A percentile compares a stretch with the other conserved stretches of the same genome.
Evolutionary conservation across 2,888 invertebrate genomes (phyloP).

Genomic region (Gonocerus acuteangulatus): DNA sequence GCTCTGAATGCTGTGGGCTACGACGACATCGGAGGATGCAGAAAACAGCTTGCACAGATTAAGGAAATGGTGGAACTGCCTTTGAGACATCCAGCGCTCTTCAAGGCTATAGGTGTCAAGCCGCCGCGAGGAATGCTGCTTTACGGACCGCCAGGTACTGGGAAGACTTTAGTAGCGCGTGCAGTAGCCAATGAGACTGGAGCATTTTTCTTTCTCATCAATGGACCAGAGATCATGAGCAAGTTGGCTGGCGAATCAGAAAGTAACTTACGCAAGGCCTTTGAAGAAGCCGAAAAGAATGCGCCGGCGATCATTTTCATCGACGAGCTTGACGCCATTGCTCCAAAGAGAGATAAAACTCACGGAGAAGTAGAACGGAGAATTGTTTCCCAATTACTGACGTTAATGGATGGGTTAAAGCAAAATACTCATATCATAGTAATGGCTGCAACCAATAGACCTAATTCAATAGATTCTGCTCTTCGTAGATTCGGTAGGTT

Average conservation of each 20-base stretch:
- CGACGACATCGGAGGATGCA: conserved; percentile 97
- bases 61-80: conserved; percentile 99
- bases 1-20: conserved; percentile 95
- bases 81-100: conserved; percentile 91
- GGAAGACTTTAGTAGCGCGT: conserved; percentile 94
- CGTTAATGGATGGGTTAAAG: conserved; percentile 98
- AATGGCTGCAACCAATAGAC: conserved; percentile 98
- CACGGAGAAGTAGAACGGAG: conserved; percentile 97
- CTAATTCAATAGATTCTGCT: conserved; percentile 96
- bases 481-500: conserved; percentile 95
- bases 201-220: conserved; percentile 97
- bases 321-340: conserved; percentile 97
- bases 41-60: conserved; percentile 97
- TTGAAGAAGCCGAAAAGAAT: conserved; percentile 98
- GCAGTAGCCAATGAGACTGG: conserved; percentile 95
- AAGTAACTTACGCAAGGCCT: conserved; percentile 94
- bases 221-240: conserved; percentile 98
- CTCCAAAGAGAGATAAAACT: conserved; percentile 98
- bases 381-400: conserved; percentile 94
- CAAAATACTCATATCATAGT: conserved; percentile 97
- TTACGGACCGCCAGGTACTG: conserved; percentile 92
- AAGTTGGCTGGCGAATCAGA: conserved; percentile 98
- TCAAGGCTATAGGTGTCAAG: conserved; percentile 98
- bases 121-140: conserved; percentile 94
- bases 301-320: conserved; percentile 98